phyloP scores from a whole-genome alignment of 2,797 vertebrate genomes.

The Pteronotus mesoamericanus region DNA sequence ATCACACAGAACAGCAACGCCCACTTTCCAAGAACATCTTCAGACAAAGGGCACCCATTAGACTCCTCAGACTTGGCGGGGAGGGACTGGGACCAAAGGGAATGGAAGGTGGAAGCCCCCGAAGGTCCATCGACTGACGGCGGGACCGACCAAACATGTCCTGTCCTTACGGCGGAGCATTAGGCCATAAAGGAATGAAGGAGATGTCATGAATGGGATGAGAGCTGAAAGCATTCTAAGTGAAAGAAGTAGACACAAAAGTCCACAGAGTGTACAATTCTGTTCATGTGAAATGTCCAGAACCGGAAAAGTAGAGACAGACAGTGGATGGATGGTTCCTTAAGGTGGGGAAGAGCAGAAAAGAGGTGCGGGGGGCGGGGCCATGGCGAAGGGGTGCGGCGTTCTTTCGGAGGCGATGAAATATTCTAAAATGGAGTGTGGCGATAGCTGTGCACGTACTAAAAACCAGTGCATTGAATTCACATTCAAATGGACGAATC shows the following conservation, averaged over 20 bases:
- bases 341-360: rapidly evolving
- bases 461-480: background rate
- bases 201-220: background rate
- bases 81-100: background rate
- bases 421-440: background rate
- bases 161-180: background rate
- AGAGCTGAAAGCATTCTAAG: background rate
- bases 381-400: background rate
- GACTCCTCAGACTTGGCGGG: background rate
- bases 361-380: no score
- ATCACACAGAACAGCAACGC: background rate
- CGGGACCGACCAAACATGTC: no score
- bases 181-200: background rate
- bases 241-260: background rate
- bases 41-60: background rate
- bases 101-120: background rate
- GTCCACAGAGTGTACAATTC: background rate
- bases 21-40: background rate
- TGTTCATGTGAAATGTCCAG: background rate
- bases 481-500: background rate
- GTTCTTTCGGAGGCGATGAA: background rate
- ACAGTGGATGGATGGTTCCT: background rate
- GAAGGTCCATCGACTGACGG: background rate
- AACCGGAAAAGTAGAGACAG: background rate
- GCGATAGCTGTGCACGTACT: background rate